Evolutionary conservation across 2,888 invertebrate species (phyloP).

Genomic region (Nomada ferruginata): DNA sequence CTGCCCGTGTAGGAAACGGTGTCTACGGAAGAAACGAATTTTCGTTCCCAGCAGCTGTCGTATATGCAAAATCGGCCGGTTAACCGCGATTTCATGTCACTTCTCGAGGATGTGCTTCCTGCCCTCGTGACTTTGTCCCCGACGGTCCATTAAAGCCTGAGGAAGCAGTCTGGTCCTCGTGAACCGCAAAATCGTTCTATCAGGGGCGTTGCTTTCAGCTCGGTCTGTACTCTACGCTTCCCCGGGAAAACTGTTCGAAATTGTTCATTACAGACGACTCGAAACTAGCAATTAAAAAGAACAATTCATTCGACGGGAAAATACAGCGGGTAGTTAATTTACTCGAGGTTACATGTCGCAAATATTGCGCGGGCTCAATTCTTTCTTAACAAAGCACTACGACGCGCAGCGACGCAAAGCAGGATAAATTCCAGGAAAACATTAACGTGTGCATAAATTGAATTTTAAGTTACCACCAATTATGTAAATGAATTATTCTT

Average conservation of each 20-base stretch:
- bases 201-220: constrained; percentile 49
- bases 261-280: constrained; percentile 8
- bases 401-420: neutral
- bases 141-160: constrained; percentile 67
- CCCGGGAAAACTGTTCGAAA: constrained; percentile 41
- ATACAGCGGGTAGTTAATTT: neutral
- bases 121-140: constrained; percentile 53
- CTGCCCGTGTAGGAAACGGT: constrained; percentile 44
- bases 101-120: constrained; percentile 63
- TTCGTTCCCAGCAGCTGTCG: constrained; percentile 50
- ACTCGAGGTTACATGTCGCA: neutral
- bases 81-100: constrained; percentile 68
- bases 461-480: neutral
- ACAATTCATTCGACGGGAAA: neutral
- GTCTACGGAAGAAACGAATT: constrained; percentile 55
- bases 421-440: constrained; percentile 5
- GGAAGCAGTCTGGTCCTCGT: constrained; percentile 56
- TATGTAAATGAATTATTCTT: constrained; percentile 3
- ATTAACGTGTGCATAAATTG: constrained; percentile 4
- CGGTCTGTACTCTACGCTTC: constrained; percentile 18
- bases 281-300: neutral
- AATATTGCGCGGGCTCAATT: neutral
- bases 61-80: constrained; percentile 63
- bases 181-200: constrained; percentile 68
- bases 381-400: neutral